Conservation (phyloP, 2,113 vertebrate genomes). For the Labeo rohita region DNA sequence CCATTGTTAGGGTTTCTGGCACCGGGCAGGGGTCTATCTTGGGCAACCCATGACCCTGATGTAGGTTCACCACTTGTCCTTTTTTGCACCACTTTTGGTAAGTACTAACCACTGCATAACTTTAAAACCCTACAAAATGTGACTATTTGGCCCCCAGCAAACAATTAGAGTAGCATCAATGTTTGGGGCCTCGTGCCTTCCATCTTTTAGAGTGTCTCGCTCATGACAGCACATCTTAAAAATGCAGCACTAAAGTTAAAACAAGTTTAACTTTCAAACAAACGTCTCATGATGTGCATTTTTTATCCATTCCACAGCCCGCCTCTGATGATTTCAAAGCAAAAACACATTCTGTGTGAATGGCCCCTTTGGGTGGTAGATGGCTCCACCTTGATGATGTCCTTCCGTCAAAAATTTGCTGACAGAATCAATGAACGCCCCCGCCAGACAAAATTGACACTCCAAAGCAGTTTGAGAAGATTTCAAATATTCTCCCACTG, state of each 20-base stretch:
- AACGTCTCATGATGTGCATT: too few species aligned
- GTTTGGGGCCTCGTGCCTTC: not conserved
- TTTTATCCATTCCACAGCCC: not conserved
- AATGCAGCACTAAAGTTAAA: not conserved
- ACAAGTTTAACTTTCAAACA: not conserved
- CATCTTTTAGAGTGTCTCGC: too few species aligned
- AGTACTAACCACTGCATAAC: too few species aligned
- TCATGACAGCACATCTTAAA: too few species aligned
- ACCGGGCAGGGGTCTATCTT: too few species aligned
- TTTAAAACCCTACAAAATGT: too few species aligned
- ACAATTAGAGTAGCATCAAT: not conserved
- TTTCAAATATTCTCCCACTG: not conserved
- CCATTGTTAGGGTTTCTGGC: too few species aligned
- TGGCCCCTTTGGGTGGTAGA: not conserved
- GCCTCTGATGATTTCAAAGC: not conserved
- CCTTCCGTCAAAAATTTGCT: not conserved
- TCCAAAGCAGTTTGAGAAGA: slow-evolving; percentile 1
- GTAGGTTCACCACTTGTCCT: too few species aligned
- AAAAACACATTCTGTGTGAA: not conserved
- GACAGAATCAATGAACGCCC: not conserved
- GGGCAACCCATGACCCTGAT: too few species aligned
- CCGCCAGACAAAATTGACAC: not conserved
- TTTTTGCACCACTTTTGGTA: too few species aligned
- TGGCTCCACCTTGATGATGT: not conserved
- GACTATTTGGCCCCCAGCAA: not conserved